Percentiles rank a stretch among this genome's conserved stretches.
Evolutionary conservation across 2,113 vertebrate species (phyloP).

Genomic region (Dicrurus megarhynchus): DNA sequence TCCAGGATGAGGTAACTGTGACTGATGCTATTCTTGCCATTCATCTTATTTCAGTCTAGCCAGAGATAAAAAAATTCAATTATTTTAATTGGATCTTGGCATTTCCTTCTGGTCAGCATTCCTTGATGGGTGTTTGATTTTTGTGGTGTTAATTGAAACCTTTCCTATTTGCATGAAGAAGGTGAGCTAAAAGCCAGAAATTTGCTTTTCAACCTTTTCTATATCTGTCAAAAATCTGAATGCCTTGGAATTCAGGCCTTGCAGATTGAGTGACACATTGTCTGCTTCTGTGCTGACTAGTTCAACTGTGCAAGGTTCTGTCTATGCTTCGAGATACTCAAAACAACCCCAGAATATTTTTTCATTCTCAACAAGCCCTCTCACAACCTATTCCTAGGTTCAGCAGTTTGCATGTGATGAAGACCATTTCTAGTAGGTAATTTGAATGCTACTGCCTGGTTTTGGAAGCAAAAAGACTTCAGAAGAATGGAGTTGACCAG

Average conservation of each 20-base stretch:
- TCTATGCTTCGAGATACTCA: neutral
- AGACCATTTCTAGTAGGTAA: neutral
- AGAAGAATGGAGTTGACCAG: neutral
- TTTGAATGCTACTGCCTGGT: neutral
- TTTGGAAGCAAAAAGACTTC: neutral
- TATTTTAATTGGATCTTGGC: neutral
- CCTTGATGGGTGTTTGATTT: neutral
- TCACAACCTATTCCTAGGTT: neutral
- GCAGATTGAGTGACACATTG: neutral
- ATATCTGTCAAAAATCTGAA: neutral
- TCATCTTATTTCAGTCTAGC: neutral
- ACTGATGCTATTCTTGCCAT: neutral
- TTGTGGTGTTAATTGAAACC: neutral
- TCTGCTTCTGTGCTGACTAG: neutral
- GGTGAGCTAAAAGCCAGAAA: neutral
- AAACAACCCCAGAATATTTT: neutral
- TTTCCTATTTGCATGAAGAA: neutral
- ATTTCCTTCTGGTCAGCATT: neutral
- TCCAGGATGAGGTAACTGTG: neutral
- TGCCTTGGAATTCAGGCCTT: neutral
- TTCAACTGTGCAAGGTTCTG: neutral
- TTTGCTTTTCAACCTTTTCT: neutral
- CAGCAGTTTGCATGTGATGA: neutral
- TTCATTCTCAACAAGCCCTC: neutral
- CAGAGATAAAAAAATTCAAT: neutral